These are phyloP conservation scores for Notolepis coatsorum DNA, from an alignment of 2,797 vertebrate genomes.

Conservation along the genomic window DNA sequence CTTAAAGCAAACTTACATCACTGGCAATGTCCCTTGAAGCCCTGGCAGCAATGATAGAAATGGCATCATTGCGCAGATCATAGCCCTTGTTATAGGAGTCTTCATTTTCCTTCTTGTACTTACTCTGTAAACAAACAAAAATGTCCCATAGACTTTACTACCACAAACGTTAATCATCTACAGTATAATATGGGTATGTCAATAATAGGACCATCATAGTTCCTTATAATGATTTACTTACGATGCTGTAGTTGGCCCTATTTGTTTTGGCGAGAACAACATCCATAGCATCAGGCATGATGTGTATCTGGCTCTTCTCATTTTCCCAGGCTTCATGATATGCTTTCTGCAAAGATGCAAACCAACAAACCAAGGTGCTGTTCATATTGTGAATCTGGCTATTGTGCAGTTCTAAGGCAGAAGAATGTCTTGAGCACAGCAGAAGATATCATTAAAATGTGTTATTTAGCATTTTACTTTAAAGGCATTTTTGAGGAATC, in stretches of 20 bases:
- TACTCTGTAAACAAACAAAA: slow-evolving; percentile 4
- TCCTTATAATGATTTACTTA: slow-evolving; percentile 39
- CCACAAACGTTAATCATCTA: not conserved
- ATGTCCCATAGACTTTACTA: not conserved
- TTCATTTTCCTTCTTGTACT: slow-evolving; percentile 82
- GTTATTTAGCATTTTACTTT: not conserved
- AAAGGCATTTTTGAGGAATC: not conserved
- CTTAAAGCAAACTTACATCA: slow-evolving; percentile 73
- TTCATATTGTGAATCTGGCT: not conserved
- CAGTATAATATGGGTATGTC: not conserved
- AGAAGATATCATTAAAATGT: not conserved
- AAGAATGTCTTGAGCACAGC: not conserved
- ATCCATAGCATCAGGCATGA: slow-evolving; percentile 90
- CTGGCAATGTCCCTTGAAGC: slow-evolving; percentile 87
- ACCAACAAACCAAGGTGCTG: not conserved
- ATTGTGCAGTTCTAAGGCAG: not conserved
- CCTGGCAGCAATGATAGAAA: slow-evolving; percentile 85
- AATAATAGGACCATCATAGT: not conserved
- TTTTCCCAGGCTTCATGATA: slow-evolving; percentile 86
- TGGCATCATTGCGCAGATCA: slow-evolving; percentile 84
- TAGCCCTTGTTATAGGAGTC: slow-evolving; percentile 87
- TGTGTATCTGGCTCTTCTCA: slow-evolving; percentile 86
- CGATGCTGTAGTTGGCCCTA: slow-evolving; percentile 84
- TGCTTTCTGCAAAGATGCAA: slow-evolving; percentile 37
- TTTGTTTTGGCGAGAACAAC: slow-evolving; percentile 87